These are phyloP conservation scores for Leptoclinus maculatus DNA, from an alignment of 2,797 vertebrate species.

Conservation along the genomic window DNA sequence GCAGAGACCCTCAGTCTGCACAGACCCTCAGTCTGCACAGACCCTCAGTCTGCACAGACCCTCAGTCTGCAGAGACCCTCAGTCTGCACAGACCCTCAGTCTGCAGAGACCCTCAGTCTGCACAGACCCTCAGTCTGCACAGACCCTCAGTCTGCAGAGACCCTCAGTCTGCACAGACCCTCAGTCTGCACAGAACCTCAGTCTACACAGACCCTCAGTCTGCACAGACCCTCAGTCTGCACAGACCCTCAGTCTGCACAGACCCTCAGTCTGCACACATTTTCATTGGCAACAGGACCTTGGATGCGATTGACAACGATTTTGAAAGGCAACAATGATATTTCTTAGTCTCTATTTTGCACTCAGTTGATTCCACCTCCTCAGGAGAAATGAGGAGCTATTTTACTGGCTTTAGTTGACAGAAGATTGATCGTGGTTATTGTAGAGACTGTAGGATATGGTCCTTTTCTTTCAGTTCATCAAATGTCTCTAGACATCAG, in stretches of 20 bases:
- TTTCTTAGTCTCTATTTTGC: constrained; percentile 22
- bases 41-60: constrained; percentile 7
- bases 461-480: constrained; percentile 1
- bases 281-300: background rate
- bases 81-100: too few species aligned
- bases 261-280: constrained; percentile 8
- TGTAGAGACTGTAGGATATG: background rate
- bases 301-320: background rate
- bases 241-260: too few species aligned
- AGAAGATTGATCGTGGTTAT: background rate
- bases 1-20: too few species aligned
- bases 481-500: background rate
- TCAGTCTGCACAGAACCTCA: constrained; percentile 7
- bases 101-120: too few species aligned
- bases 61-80: too few species aligned
- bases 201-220: too few species aligned
- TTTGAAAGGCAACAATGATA: constrained; percentile 13
- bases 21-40: constrained; percentile 13
- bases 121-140: constrained; percentile 10
- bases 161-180: constrained; percentile 7
- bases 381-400: background rate
- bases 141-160: too few species aligned
- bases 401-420: background rate
- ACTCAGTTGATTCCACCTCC: constrained; percentile 1
- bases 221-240: constrained; percentile 1